Conservation (phyloP, 2,888 invertebrate genomes). For the Tetragonula carbonaria region DNA sequence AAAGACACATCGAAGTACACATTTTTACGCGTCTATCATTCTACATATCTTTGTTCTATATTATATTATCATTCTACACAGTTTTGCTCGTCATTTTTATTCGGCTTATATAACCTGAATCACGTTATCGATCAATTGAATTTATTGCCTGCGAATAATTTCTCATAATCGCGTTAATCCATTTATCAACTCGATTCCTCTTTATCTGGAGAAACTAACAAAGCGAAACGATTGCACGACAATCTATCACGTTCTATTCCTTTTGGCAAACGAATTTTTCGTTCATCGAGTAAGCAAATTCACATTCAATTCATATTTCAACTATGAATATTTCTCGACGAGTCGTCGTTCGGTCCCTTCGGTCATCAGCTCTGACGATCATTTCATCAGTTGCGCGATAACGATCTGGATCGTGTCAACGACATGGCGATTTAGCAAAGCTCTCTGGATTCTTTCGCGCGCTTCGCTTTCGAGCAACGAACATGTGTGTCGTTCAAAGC, state of each 20-base stretch:
- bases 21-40: too few relatives aligned
- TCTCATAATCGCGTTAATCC: conserved; percentile 12
- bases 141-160: not conserved
- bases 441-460: not conserved
- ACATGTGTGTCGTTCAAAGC: too few relatives aligned
- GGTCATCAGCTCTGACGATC: not conserved
- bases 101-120: not conserved
- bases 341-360: too few relatives aligned
- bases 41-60: too few relatives aligned
- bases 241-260: too few relatives aligned
- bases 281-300: too few relatives aligned
- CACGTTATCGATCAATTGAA: conserved; percentile 7
- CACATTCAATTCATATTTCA: too few relatives aligned
- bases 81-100: not conserved
- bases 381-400: not conserved
- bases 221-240: too few relatives aligned
- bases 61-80: too few relatives aligned
- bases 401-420: not conserved
- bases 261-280: too few relatives aligned
- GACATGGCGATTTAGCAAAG: not conserved
- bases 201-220: not conserved
- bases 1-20: too few relatives aligned
- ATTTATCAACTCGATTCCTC: not conserved
- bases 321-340: not conserved
- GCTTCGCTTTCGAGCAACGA: too few relatives aligned